These are phyloP conservation scores for Chionoecetes opilio DNA, from an alignment of 1,140 invertebrate species.

Conservation along the genomic window DNA sequence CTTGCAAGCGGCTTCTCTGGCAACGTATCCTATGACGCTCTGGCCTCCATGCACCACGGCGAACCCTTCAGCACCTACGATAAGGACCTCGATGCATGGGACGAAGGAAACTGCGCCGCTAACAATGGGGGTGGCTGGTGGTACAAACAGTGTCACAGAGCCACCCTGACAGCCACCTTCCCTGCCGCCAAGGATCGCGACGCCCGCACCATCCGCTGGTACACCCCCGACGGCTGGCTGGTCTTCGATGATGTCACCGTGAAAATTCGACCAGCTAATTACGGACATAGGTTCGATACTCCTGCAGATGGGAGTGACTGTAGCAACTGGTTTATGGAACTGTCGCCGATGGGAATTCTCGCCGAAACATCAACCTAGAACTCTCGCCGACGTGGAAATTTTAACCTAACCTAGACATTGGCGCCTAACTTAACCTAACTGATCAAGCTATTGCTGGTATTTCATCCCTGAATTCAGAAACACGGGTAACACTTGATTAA, in stretches of 20 bases:
- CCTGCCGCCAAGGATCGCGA: background rate
- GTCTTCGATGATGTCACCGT: slow-evolving; percentile 46
- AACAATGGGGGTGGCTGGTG: slow-evolving; percentile 66
- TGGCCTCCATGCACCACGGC: slow-evolving; percentile 53
- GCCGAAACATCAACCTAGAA: too few relatives aligned
- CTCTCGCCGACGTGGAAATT: too few relatives aligned
- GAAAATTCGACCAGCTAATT: slow-evolving; percentile 39
- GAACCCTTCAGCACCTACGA: slow-evolving; percentile 61
- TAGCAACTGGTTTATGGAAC: too few relatives aligned
- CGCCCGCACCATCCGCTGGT: slow-evolving; percentile 56
- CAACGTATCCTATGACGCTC: slow-evolving; percentile 64
- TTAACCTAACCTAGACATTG: too few relatives aligned
- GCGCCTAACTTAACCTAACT: too few relatives aligned
- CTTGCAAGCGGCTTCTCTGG: slow-evolving; percentile 61
- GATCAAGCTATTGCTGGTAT: too few relatives aligned
- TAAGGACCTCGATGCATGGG: slow-evolving; percentile 35
- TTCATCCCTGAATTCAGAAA: too few relatives aligned
- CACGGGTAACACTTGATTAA: too few relatives aligned
- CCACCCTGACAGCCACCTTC: slow-evolving; percentile 56
- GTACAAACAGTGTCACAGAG: slow-evolving; percentile 56
- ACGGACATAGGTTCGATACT: background rate
- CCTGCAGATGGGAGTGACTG: background rate
- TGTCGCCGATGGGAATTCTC: too few relatives aligned
- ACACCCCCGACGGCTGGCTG: background rate
- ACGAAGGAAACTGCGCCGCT: slow-evolving; percentile 48